Evolutionary conservation across 2,888 invertebrate genomes (phyloP).

Genomic region (Drosophila birchii): DNA sequence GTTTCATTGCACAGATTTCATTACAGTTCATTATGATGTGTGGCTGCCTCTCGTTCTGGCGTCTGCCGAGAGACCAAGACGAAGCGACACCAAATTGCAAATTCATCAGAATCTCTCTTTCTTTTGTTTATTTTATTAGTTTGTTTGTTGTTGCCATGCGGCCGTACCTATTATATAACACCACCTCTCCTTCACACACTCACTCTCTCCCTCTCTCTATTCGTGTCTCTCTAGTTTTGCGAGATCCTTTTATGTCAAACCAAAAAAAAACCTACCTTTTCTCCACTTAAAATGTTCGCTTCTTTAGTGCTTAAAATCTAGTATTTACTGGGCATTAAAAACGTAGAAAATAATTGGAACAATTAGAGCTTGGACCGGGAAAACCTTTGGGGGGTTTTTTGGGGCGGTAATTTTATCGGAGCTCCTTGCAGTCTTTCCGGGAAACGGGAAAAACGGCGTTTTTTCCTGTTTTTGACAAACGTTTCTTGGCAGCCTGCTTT

Average conservation of each 20-base stretch:
- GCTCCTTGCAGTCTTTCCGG: background rate
- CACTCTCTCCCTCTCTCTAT: background rate
- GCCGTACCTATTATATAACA: slow-evolving; percentile 37
- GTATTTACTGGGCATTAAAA: background rate
- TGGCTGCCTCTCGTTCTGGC: slow-evolving; percentile 7
- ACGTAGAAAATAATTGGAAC: background rate
- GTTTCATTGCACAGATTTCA: slow-evolving; percentile 74
- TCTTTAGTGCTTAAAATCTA: background rate
- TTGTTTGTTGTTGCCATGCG: slow-evolving; percentile 32
- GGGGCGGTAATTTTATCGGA: slow-evolving; percentile 1
- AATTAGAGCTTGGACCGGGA: background rate
- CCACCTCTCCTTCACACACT: background rate
- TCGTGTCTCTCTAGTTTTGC: background rate
- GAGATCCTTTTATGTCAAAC: slow-evolving; percentile 30
- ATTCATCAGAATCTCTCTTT: slow-evolving; percentile 26
- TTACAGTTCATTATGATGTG: slow-evolving; percentile 60
- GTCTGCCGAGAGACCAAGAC: background rate
- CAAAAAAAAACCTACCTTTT: slow-evolving; percentile 14
- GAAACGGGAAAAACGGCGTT: background rate
- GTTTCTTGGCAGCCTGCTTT: slow-evolving; percentile 4
- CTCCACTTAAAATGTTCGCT: background rate
- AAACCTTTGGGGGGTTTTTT: background rate
- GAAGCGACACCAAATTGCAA: slow-evolving; percentile 29
- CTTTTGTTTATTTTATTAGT: slow-evolving; percentile 12
- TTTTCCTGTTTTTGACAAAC: slow-evolving; percentile 22